Conservation (phyloP, 1,140 invertebrate species). For the Zaprionus ghesquierei region DNA sequence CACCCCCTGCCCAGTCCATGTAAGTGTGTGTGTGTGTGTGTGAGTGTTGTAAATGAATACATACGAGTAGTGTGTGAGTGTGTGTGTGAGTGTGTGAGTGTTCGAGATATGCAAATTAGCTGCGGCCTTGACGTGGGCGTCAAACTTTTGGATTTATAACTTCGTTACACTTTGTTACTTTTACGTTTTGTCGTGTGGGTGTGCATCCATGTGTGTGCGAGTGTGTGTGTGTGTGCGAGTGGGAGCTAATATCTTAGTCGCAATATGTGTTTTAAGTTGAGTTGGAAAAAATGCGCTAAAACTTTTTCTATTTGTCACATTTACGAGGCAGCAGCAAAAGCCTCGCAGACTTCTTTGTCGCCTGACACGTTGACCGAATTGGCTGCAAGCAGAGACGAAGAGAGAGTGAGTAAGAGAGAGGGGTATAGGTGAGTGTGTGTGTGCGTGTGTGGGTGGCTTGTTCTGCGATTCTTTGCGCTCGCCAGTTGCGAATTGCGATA, state of each 20-base stretch:
- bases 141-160: constrained; percentile 78
- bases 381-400: not conserved
- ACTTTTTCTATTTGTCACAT: constrained; percentile 62
- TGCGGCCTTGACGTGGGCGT: constrained; percentile 78
- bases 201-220: constrained; percentile 9
- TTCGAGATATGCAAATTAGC: constrained; percentile 76
- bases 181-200: constrained; percentile 44
- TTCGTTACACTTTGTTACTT: constrained; percentile 77
- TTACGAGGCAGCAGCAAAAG: constrained; percentile 24
- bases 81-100: constrained; percentile 41
- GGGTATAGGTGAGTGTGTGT: not conserved
- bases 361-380: constrained; percentile 32
- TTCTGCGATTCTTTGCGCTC: constrained; percentile 5
- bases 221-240: constrained; percentile 32
- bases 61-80: not conserved
- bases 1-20: not conserved
- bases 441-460: not conserved
- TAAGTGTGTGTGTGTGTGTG: not conserved
- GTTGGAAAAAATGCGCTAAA: constrained; percentile 45
- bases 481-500: constrained; percentile 13
- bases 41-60: constrained; percentile 15
- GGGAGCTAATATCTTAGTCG: constrained; percentile 37
- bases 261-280: constrained; percentile 18
- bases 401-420: not conserved
- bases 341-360: constrained; percentile 39